Base-by-base conservation (phyloP, 1,140 invertebrate species). In the Tyrophagus putrescentiae region DNA sequence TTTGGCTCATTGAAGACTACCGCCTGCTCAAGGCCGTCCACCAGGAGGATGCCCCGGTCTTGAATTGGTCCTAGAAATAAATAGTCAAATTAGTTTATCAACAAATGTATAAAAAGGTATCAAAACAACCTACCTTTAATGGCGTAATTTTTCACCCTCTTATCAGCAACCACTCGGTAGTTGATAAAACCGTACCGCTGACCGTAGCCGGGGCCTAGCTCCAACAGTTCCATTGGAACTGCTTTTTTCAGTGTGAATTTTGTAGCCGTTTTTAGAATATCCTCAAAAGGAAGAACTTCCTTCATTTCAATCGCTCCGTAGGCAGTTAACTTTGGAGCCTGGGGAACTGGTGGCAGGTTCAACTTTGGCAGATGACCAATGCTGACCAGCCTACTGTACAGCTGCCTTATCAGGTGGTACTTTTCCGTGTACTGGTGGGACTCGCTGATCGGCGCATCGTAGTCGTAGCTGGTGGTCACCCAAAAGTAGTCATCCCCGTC, bases 401-500 rank as follows among this genome's bases (percentile, higher is more conserved):
- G 21, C 44, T 48, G 44, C 25, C 44, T 48, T 29, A 48, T 6
- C 5, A 48, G 31, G 44, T 6, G 44, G 44, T 48, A 6, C 44
- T n/a, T n/a, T n/a, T n/a, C n/a, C n/a, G n/a, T n/a, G n/a, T n/a
- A n/a, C n/a, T n/a, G n/a, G n/a, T n/a, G n/a, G 44, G 71, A 68
- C 65, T 77, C 76, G 21, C 67, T 71, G 13, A 77, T 64, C 1
- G 75, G 75, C 6, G 73, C 70, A 64, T 76, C 73, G 64, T 75
- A 77, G 63, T 77, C 76, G 65, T 77, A 77, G 52, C 70, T 74
- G 3, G 76, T 77, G 3, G 70, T 69, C 5, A 70, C 67, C n/a
- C n/a, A n/a, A n/a, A n/a, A n/a, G n/a, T n/a, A n/a, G n/a, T n/a
- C n/a, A n/a, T n/a, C n/a, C n/a, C n/a, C n/a, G n/a, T n/a, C n/a